Evolutionary conservation across 1,140 invertebrate species (phyloP).

Genomic region (Cydia strobilella): DNA sequence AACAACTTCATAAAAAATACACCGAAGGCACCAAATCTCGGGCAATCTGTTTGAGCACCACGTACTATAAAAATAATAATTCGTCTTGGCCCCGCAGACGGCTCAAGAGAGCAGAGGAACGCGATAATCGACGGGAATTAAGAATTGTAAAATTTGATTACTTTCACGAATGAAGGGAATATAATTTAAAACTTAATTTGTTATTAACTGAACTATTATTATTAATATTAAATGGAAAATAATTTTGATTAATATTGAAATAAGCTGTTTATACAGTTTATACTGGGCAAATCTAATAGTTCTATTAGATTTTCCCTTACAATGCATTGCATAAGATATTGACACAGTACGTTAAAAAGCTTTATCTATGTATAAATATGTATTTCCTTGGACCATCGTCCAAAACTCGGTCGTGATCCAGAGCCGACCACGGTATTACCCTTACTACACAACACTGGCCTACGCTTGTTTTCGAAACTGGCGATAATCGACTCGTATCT

Average conservation of each 20-base stretch:
- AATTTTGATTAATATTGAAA: too few relatives aligned
- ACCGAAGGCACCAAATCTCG: constrained; percentile 65
- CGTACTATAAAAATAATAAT: constrained; percentile 73
- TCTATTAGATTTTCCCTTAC: too few relatives aligned
- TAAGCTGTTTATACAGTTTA: too few relatives aligned
- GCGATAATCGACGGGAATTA: constrained; percentile 8
- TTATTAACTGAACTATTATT: not conserved
- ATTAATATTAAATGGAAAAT: too few relatives aligned
- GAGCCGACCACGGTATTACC: constrained; percentile 61
- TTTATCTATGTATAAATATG: constrained; percentile 13
- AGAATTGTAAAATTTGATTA: constrained; percentile 11
- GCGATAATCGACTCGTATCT: constrained; percentile 34
- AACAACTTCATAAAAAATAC: constrained; percentile 36
- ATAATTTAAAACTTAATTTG: constrained; percentile 3
- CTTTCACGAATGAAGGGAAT: not conserved
- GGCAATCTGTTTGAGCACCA: constrained; percentile 62
- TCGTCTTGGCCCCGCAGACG: constrained; percentile 47
- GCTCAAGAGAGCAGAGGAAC: constrained; percentile 10
- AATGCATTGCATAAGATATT: not conserved
- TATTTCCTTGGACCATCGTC: constrained; percentile 43
- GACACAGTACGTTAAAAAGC: not conserved
- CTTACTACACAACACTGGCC: constrained; percentile 45
- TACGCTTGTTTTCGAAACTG: constrained; percentile 41
- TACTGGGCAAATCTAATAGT: too few relatives aligned
- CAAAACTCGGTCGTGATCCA: constrained; percentile 60